These are phyloP conservation scores for Corapipo altera DNA, from an alignment of 2,113 vertebrate genomes.

Conservation along the genomic window DNA sequence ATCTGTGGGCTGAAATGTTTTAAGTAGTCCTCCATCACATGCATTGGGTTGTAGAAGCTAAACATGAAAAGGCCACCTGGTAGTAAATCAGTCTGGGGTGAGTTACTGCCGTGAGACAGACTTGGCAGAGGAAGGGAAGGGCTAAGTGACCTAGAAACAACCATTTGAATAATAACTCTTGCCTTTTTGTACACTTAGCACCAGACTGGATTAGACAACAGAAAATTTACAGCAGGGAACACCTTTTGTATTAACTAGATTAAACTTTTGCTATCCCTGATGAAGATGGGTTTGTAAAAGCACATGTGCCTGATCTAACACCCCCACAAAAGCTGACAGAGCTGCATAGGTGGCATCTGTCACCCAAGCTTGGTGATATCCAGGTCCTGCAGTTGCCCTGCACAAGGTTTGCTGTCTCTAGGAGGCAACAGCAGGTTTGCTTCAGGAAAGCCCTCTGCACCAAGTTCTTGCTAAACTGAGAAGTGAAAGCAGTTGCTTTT, in stretches of 20 bases:
- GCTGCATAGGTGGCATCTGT: background rate
- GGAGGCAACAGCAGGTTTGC: background rate
- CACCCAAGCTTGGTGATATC: background rate
- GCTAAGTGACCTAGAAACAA: background rate
- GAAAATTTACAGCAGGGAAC: background rate
- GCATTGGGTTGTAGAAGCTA: background rate
- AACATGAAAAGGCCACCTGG: background rate
- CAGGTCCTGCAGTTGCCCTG: background rate
- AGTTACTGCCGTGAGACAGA: background rate
- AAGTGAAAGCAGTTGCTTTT: constrained; percentile 52
- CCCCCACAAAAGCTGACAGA: background rate
- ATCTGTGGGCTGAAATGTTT: background rate
- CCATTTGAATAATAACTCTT: background rate
- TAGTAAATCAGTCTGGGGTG: background rate
- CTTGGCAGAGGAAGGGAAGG: background rate
- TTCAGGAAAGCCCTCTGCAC: constrained; percentile 50
- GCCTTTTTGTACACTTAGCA: background rate
- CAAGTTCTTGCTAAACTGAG: background rate
- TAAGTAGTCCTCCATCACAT: background rate
- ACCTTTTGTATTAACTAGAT: background rate
- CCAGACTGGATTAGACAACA: background rate
- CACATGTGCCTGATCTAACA: background rate
- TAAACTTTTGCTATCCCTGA: background rate
- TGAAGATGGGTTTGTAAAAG: background rate
- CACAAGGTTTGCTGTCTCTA: background rate